Evolutionary conservation across 2,888 invertebrate species (phyloP), one percentile per base, ranked within the genome.

Genomic region (Invenusta paracnida): DNA sequence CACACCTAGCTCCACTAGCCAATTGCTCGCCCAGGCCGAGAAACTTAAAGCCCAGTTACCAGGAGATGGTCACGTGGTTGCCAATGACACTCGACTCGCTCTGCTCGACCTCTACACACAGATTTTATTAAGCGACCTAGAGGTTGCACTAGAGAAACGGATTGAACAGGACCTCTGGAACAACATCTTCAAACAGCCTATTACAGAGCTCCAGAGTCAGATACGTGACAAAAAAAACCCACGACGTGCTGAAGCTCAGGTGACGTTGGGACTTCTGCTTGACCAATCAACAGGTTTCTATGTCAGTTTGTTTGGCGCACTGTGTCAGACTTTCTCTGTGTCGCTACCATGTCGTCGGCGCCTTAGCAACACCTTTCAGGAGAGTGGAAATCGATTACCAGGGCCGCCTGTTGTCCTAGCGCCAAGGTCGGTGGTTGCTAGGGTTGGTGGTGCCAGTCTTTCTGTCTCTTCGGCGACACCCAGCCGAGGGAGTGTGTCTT

Each of bases 121-220:
- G 91, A 94, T 95, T 84, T 92, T 96, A 87, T 93, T 95, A 85
- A 92, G 94, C 86, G 95, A 96, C 91, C 92, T 96, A 89, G 95
- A 96, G 91, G 95, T 95, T 93, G 95, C 95, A 23, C 92, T 96
- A 89, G 95, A 96, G 91, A 95, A 95, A 91, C 96, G 96, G 92
- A 95, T 95, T 30, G 96, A 96, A 90, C 95, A 95, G 90, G 96
- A 96, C 89, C 92, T 96, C 88, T 96, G 96, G 96, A 95, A 95
- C 92, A 93, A 95, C 89, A 95, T 95, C 84, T 96, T 96, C 92
- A 95, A 95, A 91, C 95, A 95, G 91, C 95, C 95, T 91, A 96
- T 96, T 91, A 94, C 94, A 85, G 93, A 93, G 0, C 91, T 96
- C 87, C 96, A 96, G 90, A 93, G 93, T 84, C 94, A 94, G 89